Percentiles rank a stretch among this genome's conserved stretches.
Conservation (phyloP, 2,113 vertebrate genomes). For the Cygnus atratus region DNA sequence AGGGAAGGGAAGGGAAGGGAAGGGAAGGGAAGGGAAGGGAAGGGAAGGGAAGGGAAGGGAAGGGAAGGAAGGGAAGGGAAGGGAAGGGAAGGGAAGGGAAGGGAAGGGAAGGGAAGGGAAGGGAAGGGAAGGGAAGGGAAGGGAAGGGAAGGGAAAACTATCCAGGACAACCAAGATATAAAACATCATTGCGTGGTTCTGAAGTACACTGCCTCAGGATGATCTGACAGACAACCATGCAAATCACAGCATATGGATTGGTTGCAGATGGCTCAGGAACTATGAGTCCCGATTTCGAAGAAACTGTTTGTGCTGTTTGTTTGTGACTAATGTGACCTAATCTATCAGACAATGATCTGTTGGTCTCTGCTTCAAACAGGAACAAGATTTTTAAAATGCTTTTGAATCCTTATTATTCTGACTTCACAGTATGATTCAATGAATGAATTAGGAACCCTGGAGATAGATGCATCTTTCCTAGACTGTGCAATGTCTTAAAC, state of each 20-base stretch:
- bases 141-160: not conserved
- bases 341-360: not conserved
- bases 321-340: not conserved
- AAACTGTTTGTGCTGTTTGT: not conserved
- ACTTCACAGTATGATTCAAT: not conserved
- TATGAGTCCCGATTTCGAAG: not conserved
- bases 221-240: not conserved
- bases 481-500: not conserved
- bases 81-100: no score
- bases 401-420: constrained; percentile 9
- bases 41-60: no score
- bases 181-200: not conserved
- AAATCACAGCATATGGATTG: not conserved
- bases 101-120: no score
- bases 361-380: not conserved
- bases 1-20: no score
- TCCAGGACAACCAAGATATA: not conserved
- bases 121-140: no score
- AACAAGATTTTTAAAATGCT: not conserved
- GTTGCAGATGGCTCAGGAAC: not conserved
- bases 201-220: not conserved
- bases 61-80: no score
- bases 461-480: not conserved
- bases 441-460: not conserved
- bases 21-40: no score